These are phyloP conservation scores for Dicaeum eximium DNA, from an alignment of 2,113 vertebrate genomes.

Conservation along the genomic window DNA sequence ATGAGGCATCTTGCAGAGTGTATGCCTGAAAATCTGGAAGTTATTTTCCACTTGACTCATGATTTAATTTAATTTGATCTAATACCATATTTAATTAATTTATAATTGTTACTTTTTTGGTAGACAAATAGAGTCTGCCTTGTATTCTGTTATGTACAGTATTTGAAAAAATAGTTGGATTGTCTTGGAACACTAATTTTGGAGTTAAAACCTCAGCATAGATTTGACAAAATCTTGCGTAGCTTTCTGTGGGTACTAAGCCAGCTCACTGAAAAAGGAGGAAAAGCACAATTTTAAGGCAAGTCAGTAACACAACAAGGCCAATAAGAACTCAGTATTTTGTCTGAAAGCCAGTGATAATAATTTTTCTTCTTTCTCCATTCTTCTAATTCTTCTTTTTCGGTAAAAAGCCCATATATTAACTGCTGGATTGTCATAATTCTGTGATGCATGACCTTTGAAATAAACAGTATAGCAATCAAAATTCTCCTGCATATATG, in stretches of 20 bases:
- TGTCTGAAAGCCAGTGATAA: not conserved
- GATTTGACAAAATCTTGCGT: not conserved
- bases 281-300: not conserved
- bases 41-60: not conserved
- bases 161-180: not conserved
- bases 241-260: not conserved
- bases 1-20: not conserved
- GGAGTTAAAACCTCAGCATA: not conserved
- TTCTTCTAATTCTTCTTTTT: not conserved
- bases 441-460: not conserved
- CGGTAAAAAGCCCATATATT: not conserved
- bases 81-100: not conserved
- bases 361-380: not conserved
- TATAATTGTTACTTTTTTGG: not conserved
- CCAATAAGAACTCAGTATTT: not conserved
- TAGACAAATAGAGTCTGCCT: not conserved
- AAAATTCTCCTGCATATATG: not conserved
- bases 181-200: not conserved
- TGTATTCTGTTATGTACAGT: not conserved
- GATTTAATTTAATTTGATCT: not conserved
- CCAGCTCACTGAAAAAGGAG: not conserved
- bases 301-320: not conserved
- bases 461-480: not conserved
- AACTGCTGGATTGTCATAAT: not conserved
- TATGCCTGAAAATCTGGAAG: not conserved